Conservation (phyloP, 2,797 vertebrate genomes). For the Spinibarbus caldwelli region DNA sequence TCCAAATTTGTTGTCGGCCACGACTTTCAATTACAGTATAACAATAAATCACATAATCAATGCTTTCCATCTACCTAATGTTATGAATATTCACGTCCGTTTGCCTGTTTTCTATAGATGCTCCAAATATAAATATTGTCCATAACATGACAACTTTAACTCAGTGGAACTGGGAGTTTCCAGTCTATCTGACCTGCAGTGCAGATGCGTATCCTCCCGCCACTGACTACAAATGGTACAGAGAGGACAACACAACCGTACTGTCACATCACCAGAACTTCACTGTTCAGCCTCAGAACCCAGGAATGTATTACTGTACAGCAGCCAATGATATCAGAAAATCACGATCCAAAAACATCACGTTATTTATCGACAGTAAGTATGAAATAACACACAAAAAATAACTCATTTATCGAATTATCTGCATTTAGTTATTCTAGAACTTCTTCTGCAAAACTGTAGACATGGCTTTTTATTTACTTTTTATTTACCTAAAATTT, state of each 20-base stretch:
- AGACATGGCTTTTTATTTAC: too few relatives aligned
- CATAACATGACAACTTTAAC: slow-evolving; percentile 26
- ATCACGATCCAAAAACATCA: slow-evolving; percentile 39
- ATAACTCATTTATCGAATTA: neutral
- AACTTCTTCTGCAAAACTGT: neutral
- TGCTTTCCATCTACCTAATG: neutral
- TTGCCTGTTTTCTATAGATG: slow-evolving; percentile 60
- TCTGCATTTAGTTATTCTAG: neutral
- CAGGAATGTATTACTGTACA: slow-evolving; percentile 69
- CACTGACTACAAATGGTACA: slow-evolving; percentile 60
- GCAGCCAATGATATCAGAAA: slow-evolving; percentile 58
- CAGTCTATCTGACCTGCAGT: slow-evolving; percentile 68
- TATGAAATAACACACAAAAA: slow-evolving; percentile 21
- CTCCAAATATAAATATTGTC: slow-evolving; percentile 61
- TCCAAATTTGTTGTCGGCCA: neutral
- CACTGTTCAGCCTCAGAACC: slow-evolving; percentile 60
- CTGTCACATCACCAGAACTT: neutral
- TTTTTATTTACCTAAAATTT: neutral
- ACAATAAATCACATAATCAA: too few relatives aligned
- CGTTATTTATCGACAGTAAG: slow-evolving; percentile 65
- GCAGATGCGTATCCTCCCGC: slow-evolving; percentile 58
- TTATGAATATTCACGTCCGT: neutral
- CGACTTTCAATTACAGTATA: neutral
- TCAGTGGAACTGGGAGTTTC: rapidly evolving
- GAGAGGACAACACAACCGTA: rapidly evolving